phyloP scores from a whole-genome alignment of 2,888 invertebrate species.

The Netelia fuscicornis region DNA sequence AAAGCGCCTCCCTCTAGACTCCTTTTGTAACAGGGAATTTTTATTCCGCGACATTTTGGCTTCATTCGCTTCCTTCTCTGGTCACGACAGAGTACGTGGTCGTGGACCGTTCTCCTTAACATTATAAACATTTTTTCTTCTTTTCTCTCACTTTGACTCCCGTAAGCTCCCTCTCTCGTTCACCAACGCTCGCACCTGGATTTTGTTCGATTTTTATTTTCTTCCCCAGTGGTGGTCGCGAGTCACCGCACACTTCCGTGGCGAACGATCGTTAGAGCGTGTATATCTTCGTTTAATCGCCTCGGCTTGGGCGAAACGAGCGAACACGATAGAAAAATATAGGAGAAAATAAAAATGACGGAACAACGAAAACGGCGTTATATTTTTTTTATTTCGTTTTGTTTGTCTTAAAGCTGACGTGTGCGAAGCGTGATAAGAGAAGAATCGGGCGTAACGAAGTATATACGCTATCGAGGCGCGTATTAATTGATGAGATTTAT shows the following conservation, averaged over 20 bases:
- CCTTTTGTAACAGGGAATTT: conserved; percentile 47
- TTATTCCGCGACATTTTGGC: conserved; percentile 53
- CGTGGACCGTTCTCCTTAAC: conserved; percentile 30
- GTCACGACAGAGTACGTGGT: conserved; percentile 40
- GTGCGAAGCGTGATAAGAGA: background rate
- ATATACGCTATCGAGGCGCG: background rate
- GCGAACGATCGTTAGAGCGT: conserved; percentile 58
- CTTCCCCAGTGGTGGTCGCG: background rate
- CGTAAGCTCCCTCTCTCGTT: background rate
- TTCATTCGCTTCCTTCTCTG: conserved; percentile 4
- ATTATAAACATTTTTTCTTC: conserved; percentile 8
- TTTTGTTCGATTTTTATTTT: conserved; percentile 52
- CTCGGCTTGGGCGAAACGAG: background rate
- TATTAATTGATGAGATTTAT: conserved; percentile 19
- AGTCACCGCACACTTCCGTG: conserved; percentile 17
- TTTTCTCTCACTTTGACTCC: conserved; percentile 32
- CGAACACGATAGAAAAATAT: background rate
- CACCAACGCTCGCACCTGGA: conserved; percentile 26
- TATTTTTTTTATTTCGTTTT: no score
- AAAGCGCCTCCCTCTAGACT: background rate
- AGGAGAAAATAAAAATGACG: background rate
- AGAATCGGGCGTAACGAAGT: background rate
- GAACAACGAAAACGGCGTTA: conserved; percentile 39
- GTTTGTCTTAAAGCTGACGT: no score
- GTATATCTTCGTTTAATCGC: conserved; percentile 69